These are phyloP conservation scores for Anarsia innoxiella DNA, from an alignment of 2,888 invertebrate species.

Conservation along the genomic window DNA sequence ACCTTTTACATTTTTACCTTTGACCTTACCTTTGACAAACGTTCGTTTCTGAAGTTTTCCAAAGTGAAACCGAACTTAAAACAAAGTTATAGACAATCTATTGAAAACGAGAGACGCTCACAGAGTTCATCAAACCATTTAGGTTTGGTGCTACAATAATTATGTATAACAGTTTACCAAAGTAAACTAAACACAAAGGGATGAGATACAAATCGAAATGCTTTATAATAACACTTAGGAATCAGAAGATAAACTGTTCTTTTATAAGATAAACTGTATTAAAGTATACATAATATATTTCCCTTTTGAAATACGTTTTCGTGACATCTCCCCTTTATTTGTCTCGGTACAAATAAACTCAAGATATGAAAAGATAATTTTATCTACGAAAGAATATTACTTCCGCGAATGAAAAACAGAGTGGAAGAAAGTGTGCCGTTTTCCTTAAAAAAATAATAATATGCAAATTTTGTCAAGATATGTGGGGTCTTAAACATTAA, in stretches of 20 bases:
- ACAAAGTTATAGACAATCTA: background rate
- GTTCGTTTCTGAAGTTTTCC: background rate
- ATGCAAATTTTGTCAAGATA: constrained; percentile 24
- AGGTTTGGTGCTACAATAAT: no score
- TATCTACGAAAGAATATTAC: background rate
- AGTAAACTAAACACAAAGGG: no score
- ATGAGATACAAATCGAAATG: no score
- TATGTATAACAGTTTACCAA: no score
- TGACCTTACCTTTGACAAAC: no score
- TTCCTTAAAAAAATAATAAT: constrained; percentile 22
- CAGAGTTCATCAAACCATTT: background rate
- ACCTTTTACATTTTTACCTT: no score
- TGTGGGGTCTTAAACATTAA: constrained; percentile 23
- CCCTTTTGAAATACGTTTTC: background rate
- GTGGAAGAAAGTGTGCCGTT: background rate
- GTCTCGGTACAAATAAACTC: background rate
- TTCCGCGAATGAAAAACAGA: background rate
- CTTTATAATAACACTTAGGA: no score
- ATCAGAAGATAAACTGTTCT: no score
- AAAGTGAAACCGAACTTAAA: background rate
- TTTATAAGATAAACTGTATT: no score
- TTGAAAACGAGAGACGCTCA: background rate
- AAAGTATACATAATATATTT: no score
- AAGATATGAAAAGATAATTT: background rate
- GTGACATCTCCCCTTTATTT: background rate